A percentile compares a stretch with the other conserved stretches of the same genome.
Evolutionary conservation across 1,140 invertebrate genomes (phyloP).

Genomic region (Pseudachorutes palmiensis): DNA sequence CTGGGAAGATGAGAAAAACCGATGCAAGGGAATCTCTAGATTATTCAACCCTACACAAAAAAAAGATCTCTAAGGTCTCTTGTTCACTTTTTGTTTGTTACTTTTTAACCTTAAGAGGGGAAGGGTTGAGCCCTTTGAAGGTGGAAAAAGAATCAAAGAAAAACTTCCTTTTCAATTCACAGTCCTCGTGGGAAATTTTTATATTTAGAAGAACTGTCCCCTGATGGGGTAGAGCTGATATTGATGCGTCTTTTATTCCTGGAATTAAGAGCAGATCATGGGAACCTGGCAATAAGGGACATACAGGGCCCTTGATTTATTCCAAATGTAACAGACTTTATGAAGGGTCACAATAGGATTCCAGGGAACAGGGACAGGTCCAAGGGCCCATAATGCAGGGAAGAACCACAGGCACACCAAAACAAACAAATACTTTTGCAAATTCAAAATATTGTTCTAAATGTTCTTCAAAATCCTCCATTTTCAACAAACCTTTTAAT

Average conservation of each 20-base stretch:
- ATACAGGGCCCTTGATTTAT: neutral
- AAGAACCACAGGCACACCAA: no score
- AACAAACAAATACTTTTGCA: no score
- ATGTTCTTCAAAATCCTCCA: no score
- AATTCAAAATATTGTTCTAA: neutral
- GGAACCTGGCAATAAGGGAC: neutral
- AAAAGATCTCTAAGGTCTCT: constrained; percentile 8
- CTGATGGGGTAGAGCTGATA: neutral
- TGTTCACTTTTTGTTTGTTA: constrained; percentile 10
- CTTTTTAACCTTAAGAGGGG: neutral
- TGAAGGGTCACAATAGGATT: neutral
- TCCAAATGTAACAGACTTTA: neutral
- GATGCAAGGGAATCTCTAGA: neutral
- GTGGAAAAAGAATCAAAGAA: neutral
- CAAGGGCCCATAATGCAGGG: no score
- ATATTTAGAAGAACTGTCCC: neutral
- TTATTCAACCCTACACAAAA: no score
- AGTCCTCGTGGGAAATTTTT: constrained; percentile 21
- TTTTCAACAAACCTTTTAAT: no score
- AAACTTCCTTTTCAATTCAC: neutral
- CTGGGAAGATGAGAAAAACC: constrained; percentile 4
- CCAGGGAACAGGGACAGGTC: neutral
- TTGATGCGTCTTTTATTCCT: constrained; percentile 11
- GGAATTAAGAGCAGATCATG: neutral
- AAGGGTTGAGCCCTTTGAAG: neutral